These are phyloP conservation scores for Muscicapa adusta DNA, from an alignment of 2,113 vertebrate species.

Conservation along the genomic window DNA sequence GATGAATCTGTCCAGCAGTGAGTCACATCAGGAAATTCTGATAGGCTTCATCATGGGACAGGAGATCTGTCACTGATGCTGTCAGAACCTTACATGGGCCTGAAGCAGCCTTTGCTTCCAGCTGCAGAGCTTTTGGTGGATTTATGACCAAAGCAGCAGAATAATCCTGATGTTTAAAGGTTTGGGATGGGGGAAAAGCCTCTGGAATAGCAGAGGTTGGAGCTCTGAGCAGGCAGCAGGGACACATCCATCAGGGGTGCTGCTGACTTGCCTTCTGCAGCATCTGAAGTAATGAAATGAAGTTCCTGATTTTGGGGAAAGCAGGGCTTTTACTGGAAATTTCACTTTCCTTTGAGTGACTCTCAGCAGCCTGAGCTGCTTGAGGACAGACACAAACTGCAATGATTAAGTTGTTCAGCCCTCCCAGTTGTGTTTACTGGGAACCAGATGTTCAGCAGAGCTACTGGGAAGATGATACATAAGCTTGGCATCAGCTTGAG, in stretches of 20 bases:
- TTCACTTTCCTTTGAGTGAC: not conserved
- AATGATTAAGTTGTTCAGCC: not conserved
- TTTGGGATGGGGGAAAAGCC: not conserved
- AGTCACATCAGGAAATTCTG: conserved; percentile 36
- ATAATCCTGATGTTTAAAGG: not conserved
- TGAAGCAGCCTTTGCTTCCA: not conserved
- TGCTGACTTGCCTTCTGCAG: not conserved
- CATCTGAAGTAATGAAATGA: not conserved
- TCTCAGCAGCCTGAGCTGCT: not conserved
- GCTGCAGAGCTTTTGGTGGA: not conserved
- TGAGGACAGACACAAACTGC: not conserved
- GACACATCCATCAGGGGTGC: not conserved
- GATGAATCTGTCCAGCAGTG: not conserved
- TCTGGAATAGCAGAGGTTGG: not conserved
- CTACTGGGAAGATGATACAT: not conserved
- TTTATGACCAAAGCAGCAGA: not conserved
- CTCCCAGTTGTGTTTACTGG: not conserved
- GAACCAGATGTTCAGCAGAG: conserved; percentile 14
- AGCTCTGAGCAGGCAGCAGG: not conserved
- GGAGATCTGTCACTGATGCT: not conserved
- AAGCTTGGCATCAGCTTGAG: not conserved
- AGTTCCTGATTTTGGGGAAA: not conserved
- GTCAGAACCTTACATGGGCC: not conserved
- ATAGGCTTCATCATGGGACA: not conserved
- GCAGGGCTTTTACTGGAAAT: not conserved